Conservation (phyloP, 2,113 vertebrate species). For the Mustelus asterias region DNA sequence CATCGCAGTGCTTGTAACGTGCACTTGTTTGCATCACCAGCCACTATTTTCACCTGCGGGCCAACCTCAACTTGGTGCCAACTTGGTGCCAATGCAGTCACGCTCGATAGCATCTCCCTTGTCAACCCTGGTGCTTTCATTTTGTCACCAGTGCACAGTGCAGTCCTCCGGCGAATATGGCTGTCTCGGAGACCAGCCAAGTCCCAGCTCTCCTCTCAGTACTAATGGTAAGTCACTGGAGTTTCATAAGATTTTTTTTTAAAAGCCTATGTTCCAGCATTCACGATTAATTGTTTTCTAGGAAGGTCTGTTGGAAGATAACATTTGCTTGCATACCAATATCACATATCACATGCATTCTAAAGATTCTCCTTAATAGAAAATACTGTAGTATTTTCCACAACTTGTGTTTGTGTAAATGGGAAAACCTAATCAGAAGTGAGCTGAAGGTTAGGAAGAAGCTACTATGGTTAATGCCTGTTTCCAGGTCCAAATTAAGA, state of each 20-base stretch:
- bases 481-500: neutral
- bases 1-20: slow-evolving; percentile 24
- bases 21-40: slow-evolving; percentile 36
- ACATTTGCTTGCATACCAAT: neutral
- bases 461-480: neutral
- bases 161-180: slow-evolving; percentile 31
- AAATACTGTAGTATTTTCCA: neutral
- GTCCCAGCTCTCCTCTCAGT: slow-evolving; percentile 27
- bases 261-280: neutral
- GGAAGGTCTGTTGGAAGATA: neutral
- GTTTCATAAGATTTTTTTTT: neutral
- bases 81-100: slow-evolving; percentile 34
- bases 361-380: neutral
- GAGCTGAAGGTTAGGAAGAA: neutral
- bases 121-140: slow-evolving; percentile 34
- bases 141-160: slow-evolving; percentile 34
- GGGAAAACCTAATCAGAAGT: too few relatives aligned
- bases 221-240: slow-evolving; percentile 19
- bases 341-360: neutral
- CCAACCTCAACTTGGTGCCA: slow-evolving; percentile 32
- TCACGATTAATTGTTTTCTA: neutral
- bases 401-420: neutral
- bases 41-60: slow-evolving; percentile 31
- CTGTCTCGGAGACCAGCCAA: slow-evolving; percentile 35
- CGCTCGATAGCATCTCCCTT: slow-evolving; percentile 34